Conservation (phyloP, 1,140 invertebrate genomes). For the Pseudomyrmex sp. region DNA sequence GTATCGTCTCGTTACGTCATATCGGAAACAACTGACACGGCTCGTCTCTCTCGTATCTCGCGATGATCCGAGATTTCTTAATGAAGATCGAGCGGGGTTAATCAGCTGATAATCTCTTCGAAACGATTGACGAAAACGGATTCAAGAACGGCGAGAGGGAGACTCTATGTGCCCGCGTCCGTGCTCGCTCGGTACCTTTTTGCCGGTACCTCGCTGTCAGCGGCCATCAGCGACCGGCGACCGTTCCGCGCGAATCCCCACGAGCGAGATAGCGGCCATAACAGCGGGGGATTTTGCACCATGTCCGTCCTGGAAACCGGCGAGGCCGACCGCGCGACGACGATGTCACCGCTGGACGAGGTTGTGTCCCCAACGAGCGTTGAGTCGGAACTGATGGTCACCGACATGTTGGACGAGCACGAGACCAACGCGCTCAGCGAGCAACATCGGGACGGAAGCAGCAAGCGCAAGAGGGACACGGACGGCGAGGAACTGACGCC, state of each 20-base stretch:
- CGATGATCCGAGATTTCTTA: background rate
- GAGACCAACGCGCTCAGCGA: slow-evolving; percentile 70
- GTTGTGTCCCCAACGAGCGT: slow-evolving; percentile 81
- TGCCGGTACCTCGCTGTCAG: slow-evolving; percentile 47
- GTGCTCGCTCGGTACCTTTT: slow-evolving; percentile 42
- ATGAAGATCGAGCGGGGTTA: slow-evolving; percentile 10
- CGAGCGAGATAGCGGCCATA: slow-evolving; percentile 48
- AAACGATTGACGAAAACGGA: slow-evolving; percentile 21
- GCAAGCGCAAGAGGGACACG: slow-evolving; percentile 80
- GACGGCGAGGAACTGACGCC: slow-evolving; percentile 83
- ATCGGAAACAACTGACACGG: slow-evolving; percentile 2
- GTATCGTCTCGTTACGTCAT: background rate
- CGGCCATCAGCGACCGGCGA: slow-evolving; percentile 14
- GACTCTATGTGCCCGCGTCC: slow-evolving; percentile 61
- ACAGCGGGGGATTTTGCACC: slow-evolving; percentile 19
- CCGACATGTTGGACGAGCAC: slow-evolving; percentile 82
- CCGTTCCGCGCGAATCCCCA: slow-evolving; percentile 42
- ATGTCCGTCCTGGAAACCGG: slow-evolving; percentile 80
- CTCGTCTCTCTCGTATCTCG: background rate
- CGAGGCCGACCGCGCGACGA: slow-evolving; percentile 74
- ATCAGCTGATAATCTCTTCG: background rate
- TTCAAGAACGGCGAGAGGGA: background rate
- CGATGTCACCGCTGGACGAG: slow-evolving; percentile 83
- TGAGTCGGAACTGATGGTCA: slow-evolving; percentile 81
- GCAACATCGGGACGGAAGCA: slow-evolving; percentile 56